A percentile compares a stretch with the other conserved stretches of the same genome.
Evolutionary conservation across 1,140 invertebrate genomes (phyloP).

Genomic region (Metopolophium dirhodum): DNA sequence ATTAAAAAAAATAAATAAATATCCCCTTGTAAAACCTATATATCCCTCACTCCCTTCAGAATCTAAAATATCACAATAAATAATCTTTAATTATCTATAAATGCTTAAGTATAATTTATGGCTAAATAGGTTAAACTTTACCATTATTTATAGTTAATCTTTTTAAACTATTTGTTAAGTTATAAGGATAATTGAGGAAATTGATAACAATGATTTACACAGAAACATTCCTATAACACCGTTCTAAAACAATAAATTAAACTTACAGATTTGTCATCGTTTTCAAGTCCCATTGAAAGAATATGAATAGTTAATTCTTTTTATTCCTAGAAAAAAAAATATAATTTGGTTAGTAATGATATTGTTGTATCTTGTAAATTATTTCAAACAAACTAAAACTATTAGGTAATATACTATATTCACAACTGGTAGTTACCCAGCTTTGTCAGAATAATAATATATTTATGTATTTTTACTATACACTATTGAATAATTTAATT

Average conservation of each 20-base stretch:
- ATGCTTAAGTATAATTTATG: not conserved
- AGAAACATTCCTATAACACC: not conserved
- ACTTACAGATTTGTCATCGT: conserved; percentile 10
- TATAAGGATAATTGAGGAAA: not conserved
- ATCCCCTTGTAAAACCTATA: not conserved
- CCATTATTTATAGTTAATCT: not conserved
- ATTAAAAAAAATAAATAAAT: not conserved
- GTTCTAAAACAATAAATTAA: not conserved
- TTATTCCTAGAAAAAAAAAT: conserved; percentile 21
- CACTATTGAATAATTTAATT: too few species aligned
- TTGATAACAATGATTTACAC: not conserved
- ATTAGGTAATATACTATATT: not conserved
- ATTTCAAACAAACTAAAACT: not conserved
- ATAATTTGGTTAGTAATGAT: not conserved
- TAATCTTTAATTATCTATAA: not conserved
- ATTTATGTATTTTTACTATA: too few species aligned
- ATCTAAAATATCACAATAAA: not conserved
- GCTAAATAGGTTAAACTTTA: not conserved
- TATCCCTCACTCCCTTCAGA: too few species aligned
- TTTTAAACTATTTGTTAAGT: not conserved
- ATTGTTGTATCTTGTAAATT: not conserved
- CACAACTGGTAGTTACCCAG: not conserved
- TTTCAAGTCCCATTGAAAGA: not conserved
- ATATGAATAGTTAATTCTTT: not conserved
- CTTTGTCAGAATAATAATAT: too few species aligned